These are phyloP conservation scores for Carapus acus DNA, from an alignment of 2,797 vertebrate genomes.

Conservation along the genomic window DNA sequence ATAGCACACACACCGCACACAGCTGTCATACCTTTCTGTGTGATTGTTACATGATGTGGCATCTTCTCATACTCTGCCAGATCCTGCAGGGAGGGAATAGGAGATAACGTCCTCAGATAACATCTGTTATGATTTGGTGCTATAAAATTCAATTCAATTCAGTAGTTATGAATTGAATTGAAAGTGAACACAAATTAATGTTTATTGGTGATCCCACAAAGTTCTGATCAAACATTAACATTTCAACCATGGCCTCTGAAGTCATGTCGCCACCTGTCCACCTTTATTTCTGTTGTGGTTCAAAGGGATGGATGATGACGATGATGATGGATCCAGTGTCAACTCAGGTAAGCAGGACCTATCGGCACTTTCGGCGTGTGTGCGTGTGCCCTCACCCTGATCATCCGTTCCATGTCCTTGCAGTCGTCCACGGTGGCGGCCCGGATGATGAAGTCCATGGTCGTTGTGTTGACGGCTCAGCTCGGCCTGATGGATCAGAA, in stretches of 20 bases:
- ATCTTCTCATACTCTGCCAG: constrained; percentile 66
- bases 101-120: too few relatives aligned
- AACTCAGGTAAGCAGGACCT: too few relatives aligned
- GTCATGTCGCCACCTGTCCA: too few relatives aligned
- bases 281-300: too few relatives aligned
- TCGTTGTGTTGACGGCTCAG: not conserved
- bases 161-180: too few relatives aligned
- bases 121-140: too few relatives aligned
- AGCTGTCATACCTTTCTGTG: constrained; percentile 66
- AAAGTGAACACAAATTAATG: not conserved
- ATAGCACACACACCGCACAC: too few relatives aligned
- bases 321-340: too few relatives aligned
- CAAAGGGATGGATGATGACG: too few relatives aligned
- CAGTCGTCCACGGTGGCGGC: constrained; percentile 70
- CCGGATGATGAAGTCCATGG: constrained; percentile 68
- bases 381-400: constrained; percentile 55
- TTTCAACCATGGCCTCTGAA: not conserved
- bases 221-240: not conserved
- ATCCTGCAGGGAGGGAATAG: constrained; percentile 61
- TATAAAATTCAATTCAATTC: too few relatives aligned
- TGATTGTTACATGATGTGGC: constrained; percentile 60
- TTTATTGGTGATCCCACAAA: not conserved
- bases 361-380: not conserved
- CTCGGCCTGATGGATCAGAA: not conserved
- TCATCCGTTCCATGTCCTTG: constrained; percentile 73